phyloP scores from a whole-genome alignment of 2,888 invertebrate genomes.

The Petrolisthes manimaculis region DNA sequence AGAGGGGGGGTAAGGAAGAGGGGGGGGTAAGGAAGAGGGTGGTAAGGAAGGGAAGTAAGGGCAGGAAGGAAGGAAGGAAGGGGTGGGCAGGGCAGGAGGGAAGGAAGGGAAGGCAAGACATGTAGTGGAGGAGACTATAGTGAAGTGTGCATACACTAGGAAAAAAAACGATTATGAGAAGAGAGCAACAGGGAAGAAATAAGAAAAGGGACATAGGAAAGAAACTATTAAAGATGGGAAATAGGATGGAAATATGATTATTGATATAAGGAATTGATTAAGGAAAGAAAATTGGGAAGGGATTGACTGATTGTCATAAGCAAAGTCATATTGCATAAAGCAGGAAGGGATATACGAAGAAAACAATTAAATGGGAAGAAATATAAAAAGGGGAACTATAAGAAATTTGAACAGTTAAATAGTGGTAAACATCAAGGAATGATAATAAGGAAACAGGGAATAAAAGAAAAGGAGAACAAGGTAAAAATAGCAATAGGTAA shows the following conservation, averaged over 20 bases:
- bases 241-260: too few species aligned
- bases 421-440: too few species aligned
- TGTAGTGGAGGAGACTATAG: neutral
- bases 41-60: neutral
- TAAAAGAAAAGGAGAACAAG: neutral
- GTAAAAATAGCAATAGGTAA: neutral
- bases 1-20: neutral
- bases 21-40: neutral
- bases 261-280: too few species aligned
- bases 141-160: neutral
- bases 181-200: neutral
- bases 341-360: too few species aligned
- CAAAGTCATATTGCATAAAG: too few species aligned
- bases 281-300: too few species aligned
- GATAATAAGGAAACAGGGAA: neutral
- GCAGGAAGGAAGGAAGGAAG: neutral
- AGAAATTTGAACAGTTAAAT: too few species aligned
- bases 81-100: neutral
- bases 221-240: too few species aligned
- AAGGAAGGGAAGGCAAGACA: neutral
- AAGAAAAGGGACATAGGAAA: neutral
- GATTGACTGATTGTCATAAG: too few species aligned
- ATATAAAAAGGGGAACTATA: neutral
- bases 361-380: neutral
- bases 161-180: neutral